Evolutionary conservation across 2,797 vertebrate genomes (phyloP).

Genomic region (Cygnus olor): DNA sequence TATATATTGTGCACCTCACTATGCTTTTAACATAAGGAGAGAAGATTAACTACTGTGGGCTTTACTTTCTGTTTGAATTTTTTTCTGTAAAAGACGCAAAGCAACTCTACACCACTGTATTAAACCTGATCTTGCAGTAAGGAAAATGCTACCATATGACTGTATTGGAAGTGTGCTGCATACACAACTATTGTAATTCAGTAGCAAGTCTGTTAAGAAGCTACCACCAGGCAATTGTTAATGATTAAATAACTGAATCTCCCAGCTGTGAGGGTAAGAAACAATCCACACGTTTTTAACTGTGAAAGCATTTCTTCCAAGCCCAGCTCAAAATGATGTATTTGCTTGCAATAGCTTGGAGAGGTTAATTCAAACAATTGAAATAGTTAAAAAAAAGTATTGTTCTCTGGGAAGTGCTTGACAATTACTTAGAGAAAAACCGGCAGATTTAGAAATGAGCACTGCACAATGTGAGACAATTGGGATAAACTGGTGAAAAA

Average conservation of each 20-base stretch:
- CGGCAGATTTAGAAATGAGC: not conserved
- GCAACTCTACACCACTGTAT: not conserved
- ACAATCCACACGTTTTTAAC: not conserved
- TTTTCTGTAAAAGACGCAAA: not conserved
- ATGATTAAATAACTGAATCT: not conserved
- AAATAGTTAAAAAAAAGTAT: not conserved
- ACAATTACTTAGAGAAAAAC: not conserved
- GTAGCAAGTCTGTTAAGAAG: not conserved
- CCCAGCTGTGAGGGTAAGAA: not conserved
- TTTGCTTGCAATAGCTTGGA: not conserved
- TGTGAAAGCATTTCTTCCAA: not conserved
- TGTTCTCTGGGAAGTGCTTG: not conserved
- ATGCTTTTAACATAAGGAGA: not conserved
- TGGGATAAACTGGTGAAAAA: not conserved
- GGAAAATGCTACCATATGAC: not conserved
- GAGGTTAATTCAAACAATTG: not conserved
- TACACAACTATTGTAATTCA: not conserved
- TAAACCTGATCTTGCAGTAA: not conserved
- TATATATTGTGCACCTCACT: not conserved
- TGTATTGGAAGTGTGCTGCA: not conserved
- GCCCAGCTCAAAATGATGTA: not conserved
- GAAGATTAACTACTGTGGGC: not conserved
- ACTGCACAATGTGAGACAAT: not conserved
- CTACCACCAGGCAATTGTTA: not conserved
- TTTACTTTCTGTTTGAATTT: not conserved